These are phyloP conservation scores for Tragopan temminckii DNA, from an alignment of 2,797 vertebrate genomes.

Conservation along the genomic window DNA sequence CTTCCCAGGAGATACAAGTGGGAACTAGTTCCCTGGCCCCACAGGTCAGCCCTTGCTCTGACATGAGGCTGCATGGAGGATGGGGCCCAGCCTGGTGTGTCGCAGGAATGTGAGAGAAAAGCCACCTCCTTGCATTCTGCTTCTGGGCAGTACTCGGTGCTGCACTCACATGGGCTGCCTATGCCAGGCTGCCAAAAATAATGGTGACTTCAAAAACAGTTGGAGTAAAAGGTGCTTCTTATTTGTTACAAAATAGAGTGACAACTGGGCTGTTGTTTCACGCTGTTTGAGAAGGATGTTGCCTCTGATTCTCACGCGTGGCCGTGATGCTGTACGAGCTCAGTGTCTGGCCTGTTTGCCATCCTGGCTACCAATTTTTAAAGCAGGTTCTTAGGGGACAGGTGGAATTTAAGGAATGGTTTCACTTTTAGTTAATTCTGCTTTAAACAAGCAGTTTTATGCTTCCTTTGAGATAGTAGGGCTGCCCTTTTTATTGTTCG, in stretches of 20 bases:
- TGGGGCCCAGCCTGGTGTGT: fast-evolving
- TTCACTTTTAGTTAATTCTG: neutral
- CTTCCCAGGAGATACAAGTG: fast-evolving
- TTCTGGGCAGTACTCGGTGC: fast-evolving
- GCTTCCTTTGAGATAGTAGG: neutral
- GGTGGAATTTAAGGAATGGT: neutral
- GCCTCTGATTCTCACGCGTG: neutral
- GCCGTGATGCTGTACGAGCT: neutral
- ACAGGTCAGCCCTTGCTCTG: neutral
- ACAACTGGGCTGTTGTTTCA: neutral
- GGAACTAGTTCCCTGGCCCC: neutral
- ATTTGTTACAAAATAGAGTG: neutral
- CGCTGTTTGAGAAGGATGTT: neutral
- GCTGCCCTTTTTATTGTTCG: neutral
- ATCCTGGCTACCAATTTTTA: neutral
- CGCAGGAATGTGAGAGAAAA: neutral
- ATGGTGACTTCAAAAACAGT: neutral
- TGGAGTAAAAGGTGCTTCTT: neutral
- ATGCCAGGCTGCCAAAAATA: slow-evolving; percentile 13
- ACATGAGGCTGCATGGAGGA: fast-evolving
- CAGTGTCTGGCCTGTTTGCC: neutral
- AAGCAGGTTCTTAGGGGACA: neutral
- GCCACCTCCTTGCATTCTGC: neutral
- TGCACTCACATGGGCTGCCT: fast-evolving
- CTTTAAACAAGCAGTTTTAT: neutral